Evolutionary conservation across 1,140 invertebrate species (phyloP), one percentile per base, ranked within the genome.

Genomic region (Solen grandis): DNA sequence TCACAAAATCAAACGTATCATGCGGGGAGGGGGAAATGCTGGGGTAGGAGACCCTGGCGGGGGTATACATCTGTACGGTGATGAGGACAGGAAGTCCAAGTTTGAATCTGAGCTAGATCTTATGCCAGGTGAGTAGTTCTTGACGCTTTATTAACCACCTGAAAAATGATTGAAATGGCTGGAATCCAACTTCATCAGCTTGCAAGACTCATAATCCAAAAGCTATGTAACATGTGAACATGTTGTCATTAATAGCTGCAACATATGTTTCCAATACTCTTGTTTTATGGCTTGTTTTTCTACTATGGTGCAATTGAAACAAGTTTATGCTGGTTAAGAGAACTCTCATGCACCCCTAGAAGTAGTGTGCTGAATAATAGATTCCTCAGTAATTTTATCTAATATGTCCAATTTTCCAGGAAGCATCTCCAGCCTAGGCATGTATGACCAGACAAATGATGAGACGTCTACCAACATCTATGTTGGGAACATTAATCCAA

Each of bases 401-500:
- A n/a, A n/a, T n/a, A n/a, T n/a, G 41, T 46, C 19, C 8, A 8
- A 19, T 46, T 46, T 46, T 19, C 8, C 41, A 46, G 41, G 8
- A 46, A 86, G 85, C 63, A 0, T 77, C 54, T 50, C 50, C 59
- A 73, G 68, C 38, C 31, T 82, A n/a, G 78, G 83, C 10, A 69
- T 81, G 38, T 82, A 76, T 69, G 89, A 90, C 54, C 84, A 70
- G 13, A 72, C 87, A 19, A 84, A 78, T n/a, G 88, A 99, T 94
- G 97, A 98, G 59, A 97, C 96, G 86, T 99, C 98, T 3, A 99
- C 99, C 38, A 99, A 99, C 92, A 94, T 99, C 16, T 99, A 99
- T 91, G 93, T 99, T 54, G 98, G 98, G 74, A 99, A 99, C 93
- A 94, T 99, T 5, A 98, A 97, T 93, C 97, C 98, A 69, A 99